A percentile compares a stretch with the other conserved stretches of the same genome.
phyloP scores from a whole-genome alignment of 2,888 invertebrate genomes.

The Meta bourneti region DNA sequence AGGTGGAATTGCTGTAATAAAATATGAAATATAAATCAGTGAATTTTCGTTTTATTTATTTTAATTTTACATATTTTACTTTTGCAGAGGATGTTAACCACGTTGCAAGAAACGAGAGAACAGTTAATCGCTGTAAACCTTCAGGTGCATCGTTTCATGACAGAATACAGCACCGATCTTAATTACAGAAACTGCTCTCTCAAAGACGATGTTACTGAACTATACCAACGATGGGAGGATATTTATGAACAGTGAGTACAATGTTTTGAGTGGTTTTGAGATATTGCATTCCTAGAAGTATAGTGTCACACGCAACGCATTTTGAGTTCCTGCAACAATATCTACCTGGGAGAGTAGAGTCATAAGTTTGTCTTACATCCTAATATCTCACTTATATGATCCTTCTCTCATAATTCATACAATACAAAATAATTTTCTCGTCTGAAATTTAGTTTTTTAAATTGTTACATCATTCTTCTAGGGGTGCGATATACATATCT shows the following conservation, averaged over 20 bases:
- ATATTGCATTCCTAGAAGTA: background rate
- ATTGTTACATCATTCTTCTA: too few species aligned
- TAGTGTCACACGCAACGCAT: too few species aligned
- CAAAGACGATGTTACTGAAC: constrained; percentile 85
- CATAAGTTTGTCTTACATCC: too few species aligned
- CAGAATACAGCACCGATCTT: constrained; percentile 83
- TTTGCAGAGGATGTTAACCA: constrained; percentile 82
- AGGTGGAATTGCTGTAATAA: too few species aligned
- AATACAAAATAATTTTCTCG: too few species aligned
- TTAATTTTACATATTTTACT: background rate
- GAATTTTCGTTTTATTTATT: background rate
- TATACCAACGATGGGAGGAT: constrained; percentile 87
- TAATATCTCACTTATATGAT: too few species aligned
- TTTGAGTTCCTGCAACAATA: too few species aligned
- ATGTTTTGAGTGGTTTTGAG: background rate
- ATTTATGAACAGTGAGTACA: constrained; percentile 85
- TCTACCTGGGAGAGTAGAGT: too few species aligned
- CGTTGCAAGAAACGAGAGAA: constrained; percentile 84
- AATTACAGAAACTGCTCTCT: constrained; percentile 80
- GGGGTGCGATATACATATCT: too few species aligned
- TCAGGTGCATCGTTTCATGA: constrained; percentile 83
- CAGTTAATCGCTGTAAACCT: constrained; percentile 84
- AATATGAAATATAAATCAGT: background rate
- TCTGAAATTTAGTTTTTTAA: too few species aligned
- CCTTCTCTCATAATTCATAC: too few species aligned